A percentile compares a stretch with the other conserved stretches of the same genome.
Evolutionary conservation across 30 jellyfish, hydroid and myxozoan species (phyloP).

Genomic region (Rhopilema esculentum): DNA sequence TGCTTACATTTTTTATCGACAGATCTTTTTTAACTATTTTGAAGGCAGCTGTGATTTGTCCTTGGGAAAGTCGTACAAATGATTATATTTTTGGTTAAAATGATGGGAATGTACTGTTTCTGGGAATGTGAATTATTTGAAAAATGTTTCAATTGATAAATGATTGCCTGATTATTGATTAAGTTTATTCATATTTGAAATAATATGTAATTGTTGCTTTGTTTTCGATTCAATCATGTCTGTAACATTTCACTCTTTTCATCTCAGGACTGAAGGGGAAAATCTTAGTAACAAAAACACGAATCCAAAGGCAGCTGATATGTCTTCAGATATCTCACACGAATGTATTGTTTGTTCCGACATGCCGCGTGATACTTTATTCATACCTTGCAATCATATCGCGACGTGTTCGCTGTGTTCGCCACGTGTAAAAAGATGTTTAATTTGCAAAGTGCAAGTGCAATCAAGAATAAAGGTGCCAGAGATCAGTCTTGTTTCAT

Average conservation of each 20-base stretch:
- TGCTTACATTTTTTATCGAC: too few relatives aligned
- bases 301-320: neutral
- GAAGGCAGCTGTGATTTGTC: too few relatives aligned
- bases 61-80: too few relatives aligned
- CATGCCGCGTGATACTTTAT: constrained; percentile 83
- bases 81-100: too few relatives aligned
- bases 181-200: too few relatives aligned
- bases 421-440: constrained; percentile 87
- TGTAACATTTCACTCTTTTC: neutral
- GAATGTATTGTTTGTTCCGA: constrained; percentile 92
- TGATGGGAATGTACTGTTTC: too few relatives aligned
- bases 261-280: neutral
- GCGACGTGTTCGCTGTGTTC: constrained; percentile 90
- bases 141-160: too few relatives aligned
- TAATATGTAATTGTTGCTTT: too few relatives aligned
- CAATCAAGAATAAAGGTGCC: constrained; percentile 83
- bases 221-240: too few relatives aligned
- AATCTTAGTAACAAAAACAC: neutral
- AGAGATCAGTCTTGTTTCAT: neutral
- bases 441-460: constrained; percentile 78
- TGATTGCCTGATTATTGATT: too few relatives aligned
- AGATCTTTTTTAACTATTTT: too few relatives aligned
- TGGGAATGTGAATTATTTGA: too few relatives aligned
- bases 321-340: neutral
- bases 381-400: constrained; percentile 88